phyloP scores from a whole-genome alignment of 2,113 vertebrate genomes.

The Ascaphus truei region DNA sequence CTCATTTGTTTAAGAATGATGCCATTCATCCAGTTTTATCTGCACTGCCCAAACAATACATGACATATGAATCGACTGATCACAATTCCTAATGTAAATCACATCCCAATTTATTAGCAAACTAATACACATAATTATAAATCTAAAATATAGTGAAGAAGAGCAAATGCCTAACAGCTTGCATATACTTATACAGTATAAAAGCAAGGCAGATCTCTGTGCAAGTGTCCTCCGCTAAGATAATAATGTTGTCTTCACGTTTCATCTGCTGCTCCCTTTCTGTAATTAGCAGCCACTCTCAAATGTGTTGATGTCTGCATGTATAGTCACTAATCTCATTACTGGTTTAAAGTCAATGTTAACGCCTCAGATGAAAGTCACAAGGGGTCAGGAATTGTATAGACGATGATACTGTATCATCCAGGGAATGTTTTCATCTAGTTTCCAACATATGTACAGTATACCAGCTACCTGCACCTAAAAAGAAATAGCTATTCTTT shows the following conservation, averaged over 20 bases:
- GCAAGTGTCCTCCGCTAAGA: neutral
- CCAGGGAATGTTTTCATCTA: neutral
- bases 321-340: conserved; percentile 27
- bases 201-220: neutral
- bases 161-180: too few relatives aligned
- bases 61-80: too few relatives aligned
- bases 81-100: too few relatives aligned
- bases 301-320: conserved; percentile 25
- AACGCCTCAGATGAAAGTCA: conserved; percentile 21
- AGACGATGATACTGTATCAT: neutral
- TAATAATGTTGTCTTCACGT: conserved; percentile 8
- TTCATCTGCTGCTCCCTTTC: neutral
- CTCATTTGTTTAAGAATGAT: too few relatives aligned
- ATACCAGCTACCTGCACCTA: neutral
- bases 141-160: too few relatives aligned
- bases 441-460: neutral
- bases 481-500: neutral
- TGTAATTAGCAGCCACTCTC: conserved; percentile 10
- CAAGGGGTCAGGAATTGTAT: conserved; percentile 8
- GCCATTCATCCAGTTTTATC: too few relatives aligned
- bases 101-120: too few relatives aligned
- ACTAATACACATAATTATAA: too few relatives aligned
- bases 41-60: too few relatives aligned
- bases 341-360: conserved; percentile 26
- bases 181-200: too few relatives aligned